These are phyloP conservation scores for Morpho helenor DNA, from an alignment of 2,888 invertebrate species.

Conservation along the genomic window DNA sequence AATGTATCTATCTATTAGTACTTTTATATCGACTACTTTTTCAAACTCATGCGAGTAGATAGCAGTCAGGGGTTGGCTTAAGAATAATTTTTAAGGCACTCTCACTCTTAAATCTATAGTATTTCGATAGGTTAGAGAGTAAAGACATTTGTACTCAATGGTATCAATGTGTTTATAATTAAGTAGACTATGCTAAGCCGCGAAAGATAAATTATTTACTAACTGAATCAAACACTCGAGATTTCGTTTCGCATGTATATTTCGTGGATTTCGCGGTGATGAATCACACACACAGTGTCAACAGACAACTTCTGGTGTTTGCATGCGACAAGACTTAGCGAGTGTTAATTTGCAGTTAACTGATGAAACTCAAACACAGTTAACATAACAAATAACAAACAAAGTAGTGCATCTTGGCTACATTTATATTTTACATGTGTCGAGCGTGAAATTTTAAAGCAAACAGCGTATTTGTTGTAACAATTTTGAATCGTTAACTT, in stretches of 20 bases:
- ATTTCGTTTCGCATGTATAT: conserved; percentile 1
- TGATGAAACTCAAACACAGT: conserved; percentile 33
- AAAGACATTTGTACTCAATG: no score
- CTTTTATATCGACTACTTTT: no score
- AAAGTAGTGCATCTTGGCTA: conserved; percentile 15
- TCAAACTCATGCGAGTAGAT: no score
- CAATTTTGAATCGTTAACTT: no score
- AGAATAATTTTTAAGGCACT: no score
- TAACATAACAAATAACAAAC: conserved; percentile 20
- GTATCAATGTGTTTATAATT: no score
- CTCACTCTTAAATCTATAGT: no score
- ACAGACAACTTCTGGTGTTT: conserved; percentile 13
- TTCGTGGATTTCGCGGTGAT: conserved; percentile 2
- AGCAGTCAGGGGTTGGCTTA: no score
- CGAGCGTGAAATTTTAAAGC: neutral
- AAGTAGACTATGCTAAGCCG: no score
- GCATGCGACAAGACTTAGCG: conserved; percentile 27
- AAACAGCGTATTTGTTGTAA: neutral
- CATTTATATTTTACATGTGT: conserved; percentile 13
- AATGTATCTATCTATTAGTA: no score
- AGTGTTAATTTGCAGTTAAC: conserved; percentile 37
- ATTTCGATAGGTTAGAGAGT: no score
- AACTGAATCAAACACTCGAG: neutral
- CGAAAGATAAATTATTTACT: neutral
- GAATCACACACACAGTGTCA: conserved; percentile 5